phyloP scores from a whole-genome alignment of 2,797 vertebrate genomes.

The Thunnus albacares region DNA sequence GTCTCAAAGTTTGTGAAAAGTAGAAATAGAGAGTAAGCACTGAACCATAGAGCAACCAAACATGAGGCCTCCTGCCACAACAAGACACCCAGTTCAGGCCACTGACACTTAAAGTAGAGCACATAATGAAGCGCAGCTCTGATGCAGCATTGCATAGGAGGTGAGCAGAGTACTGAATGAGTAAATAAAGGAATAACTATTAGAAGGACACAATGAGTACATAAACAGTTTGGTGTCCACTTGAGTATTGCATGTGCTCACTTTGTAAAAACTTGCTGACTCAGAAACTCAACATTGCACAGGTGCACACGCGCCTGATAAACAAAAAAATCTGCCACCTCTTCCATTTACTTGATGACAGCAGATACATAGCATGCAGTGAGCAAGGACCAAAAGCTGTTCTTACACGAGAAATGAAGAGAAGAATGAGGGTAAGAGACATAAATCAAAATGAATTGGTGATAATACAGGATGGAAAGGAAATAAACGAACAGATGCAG shows the following conservation, averaged over 20 bases:
- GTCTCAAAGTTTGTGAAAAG: background rate
- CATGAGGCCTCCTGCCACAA: conserved; percentile 13
- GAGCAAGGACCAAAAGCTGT: background rate
- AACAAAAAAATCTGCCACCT: conserved; percentile 39
- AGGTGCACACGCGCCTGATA: conserved; percentile 31
- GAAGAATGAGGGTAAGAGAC: background rate
- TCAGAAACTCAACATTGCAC: conserved; percentile 26
- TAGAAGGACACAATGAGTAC: background rate
- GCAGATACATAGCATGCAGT: background rate
- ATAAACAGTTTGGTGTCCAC: conserved; percentile 1
- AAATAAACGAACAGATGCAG: conserved; percentile 15
- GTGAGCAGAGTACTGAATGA: conserved; percentile 15
- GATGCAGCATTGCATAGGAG: conserved; percentile 2
- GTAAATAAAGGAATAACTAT: conserved; percentile 24
- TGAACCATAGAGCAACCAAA: background rate
- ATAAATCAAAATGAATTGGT: conserved; percentile 34
- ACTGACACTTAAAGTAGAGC: conserved; percentile 29
- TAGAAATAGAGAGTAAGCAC: background rate
- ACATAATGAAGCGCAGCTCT: conserved; percentile 22
- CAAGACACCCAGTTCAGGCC: conserved; percentile 18
- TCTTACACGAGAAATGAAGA: background rate
- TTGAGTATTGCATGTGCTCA: background rate
- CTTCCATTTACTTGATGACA: conserved; percentile 15
- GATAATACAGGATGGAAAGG: conserved; percentile 19
- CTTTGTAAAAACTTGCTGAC: conserved; percentile 33